Conservation (phyloP, 1,140 invertebrate species). For the Penaeus vannamei region DNA sequence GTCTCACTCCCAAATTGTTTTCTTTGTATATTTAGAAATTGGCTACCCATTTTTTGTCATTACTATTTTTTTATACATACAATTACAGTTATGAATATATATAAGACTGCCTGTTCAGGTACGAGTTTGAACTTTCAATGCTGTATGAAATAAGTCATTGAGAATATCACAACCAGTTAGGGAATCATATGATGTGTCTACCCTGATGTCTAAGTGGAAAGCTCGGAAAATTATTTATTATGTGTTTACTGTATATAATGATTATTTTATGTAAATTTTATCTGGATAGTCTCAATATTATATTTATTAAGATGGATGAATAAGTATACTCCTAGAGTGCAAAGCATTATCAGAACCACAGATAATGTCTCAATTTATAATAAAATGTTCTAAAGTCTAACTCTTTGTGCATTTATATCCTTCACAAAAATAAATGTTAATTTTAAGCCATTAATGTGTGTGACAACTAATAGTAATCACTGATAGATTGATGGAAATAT, state of each 20-base stretch:
- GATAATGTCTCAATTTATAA: constrained; percentile 66
- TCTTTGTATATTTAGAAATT: constrained; percentile 35
- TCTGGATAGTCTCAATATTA: constrained; percentile 66
- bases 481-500: no score
- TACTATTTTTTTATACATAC: constrained; percentile 26
- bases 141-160: constrained; percentile 48
- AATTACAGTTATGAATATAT: background rate
- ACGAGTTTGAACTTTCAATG: constrained; percentile 53
- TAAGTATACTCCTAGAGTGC: constrained; percentile 66
- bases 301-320: constrained; percentile 66
- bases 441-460: no score
- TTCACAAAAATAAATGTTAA: background rate
- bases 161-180: constrained; percentile 13
- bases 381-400: constrained; percentile 61
- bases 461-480: no score
- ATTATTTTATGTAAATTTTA: constrained; percentile 67
- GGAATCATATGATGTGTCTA: constrained; percentile 50
- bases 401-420: background rate
- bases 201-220: constrained; percentile 58
- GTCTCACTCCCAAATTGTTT: constrained; percentile 3
- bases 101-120: constrained; percentile 62
- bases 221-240: constrained; percentile 64
- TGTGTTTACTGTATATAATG: constrained; percentile 65
- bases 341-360: constrained; percentile 63
- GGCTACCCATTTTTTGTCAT: constrained; percentile 29